Conservation (phyloP, 2,113 vertebrate species). For the Tiliqua scincoides region DNA sequence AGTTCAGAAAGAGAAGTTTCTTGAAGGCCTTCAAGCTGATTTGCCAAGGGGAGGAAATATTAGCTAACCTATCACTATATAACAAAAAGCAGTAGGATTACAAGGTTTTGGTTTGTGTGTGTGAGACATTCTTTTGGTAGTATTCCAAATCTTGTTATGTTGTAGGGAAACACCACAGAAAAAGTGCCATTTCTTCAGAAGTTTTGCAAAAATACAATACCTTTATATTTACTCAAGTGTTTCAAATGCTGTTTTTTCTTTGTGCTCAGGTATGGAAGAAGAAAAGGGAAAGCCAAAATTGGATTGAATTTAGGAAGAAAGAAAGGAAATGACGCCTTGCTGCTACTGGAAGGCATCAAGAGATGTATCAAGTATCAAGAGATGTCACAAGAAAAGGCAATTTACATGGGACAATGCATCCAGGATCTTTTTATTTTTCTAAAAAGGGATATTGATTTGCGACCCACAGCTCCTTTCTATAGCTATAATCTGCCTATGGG, state of each 20-base stretch:
- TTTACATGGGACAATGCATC: constrained; percentile 30
- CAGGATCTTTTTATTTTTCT: constrained; percentile 46
- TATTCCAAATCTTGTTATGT: neutral
- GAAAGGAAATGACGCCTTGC: constrained; percentile 24
- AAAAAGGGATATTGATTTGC: constrained; percentile 36
- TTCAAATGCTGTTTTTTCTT: constrained; percentile 48
- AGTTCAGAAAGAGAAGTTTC: neutral
- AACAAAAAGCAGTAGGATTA: neutral
- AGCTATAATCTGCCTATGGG: constrained; percentile 52
- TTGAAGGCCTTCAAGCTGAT: neutral
- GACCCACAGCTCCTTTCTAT: constrained; percentile 25
- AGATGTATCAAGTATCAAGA: neutral
- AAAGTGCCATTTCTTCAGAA: constrained; percentile 1
- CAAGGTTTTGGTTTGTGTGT: neutral
- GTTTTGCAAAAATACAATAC: constrained; percentile 19
- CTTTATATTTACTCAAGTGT: constrained; percentile 8
- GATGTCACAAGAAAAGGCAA: constrained; percentile 34
- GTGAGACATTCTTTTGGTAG: constrained; percentile 34
- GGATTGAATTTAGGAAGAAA: constrained; percentile 63
- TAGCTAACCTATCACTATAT: neutral
- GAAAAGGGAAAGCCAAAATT: constrained; percentile 77
- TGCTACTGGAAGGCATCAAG: constrained; percentile 31
- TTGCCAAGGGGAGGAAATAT: neutral
- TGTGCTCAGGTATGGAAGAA: constrained; percentile 79
- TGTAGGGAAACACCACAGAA: neutral